A percentile compares a stretch with the other conserved stretches of the same genome.
phyloP scores from a whole-genome alignment of 2,113 vertebrate genomes.

The Artemisiospiza belli region DNA sequence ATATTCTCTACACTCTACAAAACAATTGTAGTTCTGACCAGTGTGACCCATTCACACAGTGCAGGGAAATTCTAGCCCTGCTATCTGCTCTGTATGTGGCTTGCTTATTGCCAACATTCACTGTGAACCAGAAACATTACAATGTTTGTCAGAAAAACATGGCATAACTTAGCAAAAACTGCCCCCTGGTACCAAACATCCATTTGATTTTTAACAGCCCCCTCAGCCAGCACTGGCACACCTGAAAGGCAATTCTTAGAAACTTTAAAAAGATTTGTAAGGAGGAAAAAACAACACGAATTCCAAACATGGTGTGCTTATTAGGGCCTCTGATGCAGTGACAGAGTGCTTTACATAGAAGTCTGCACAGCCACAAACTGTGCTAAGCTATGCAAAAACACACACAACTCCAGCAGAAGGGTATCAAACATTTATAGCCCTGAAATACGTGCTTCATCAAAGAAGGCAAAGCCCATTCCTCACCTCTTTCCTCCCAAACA shows the following conservation, averaged over 20 bases:
- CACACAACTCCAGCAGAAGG: neutral
- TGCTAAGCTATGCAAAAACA: neutral
- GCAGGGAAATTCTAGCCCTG: neutral
- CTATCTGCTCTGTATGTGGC: neutral
- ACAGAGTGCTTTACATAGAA: neutral
- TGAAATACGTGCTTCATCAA: neutral
- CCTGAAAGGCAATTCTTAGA: neutral
- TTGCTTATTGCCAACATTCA: neutral
- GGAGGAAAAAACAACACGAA: neutral
- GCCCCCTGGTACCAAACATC: neutral
- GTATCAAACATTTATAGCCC: neutral
- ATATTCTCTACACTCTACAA: accelerated
- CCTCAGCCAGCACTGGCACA: neutral
- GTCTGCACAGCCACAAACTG: neutral
- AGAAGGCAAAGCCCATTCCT: neutral
- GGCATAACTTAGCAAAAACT: neutral
- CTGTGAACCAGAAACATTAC: neutral
- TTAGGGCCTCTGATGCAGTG: neutral
- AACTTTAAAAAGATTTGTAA: neutral
- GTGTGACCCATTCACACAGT: neutral
- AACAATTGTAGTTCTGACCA: neutral
- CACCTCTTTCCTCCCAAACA: neutral
- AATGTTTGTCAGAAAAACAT: neutral
- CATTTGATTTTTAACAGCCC: neutral
- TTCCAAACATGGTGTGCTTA: neutral